These are phyloP conservation scores for Sebastes diaconus DNA, from an alignment of 2,797 vertebrate genomes.

Conservation along the genomic window DNA sequence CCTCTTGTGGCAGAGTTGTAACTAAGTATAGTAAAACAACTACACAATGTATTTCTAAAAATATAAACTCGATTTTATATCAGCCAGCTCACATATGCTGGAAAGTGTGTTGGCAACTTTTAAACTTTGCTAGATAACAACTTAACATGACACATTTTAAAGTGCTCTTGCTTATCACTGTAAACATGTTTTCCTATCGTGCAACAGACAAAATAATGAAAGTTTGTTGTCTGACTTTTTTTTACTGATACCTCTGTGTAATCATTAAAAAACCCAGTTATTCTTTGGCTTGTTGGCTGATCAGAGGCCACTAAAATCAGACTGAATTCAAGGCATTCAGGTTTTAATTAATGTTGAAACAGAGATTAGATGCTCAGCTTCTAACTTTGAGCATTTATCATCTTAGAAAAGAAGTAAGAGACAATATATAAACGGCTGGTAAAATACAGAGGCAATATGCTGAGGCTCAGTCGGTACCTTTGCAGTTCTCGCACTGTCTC, in stretches of 20 bases:
- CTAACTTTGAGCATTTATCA: background rate
- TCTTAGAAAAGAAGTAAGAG: background rate
- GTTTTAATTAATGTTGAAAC: background rate
- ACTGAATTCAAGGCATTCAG: background rate
- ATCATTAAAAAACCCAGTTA: background rate
- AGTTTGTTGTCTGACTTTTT: background rate
- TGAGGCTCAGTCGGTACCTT: conserved; percentile 77
- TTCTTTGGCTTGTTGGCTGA: background rate
- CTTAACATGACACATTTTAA: background rate
- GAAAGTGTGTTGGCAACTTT: background rate
- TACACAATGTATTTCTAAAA: background rate
- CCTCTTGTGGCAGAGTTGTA: conserved; percentile 21
- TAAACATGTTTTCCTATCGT: background rate
- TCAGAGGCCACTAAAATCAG: background rate
- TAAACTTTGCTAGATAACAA: background rate
- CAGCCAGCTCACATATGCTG: background rate
- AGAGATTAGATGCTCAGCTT: background rate
- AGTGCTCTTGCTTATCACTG: background rate
- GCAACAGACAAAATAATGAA: background rate
- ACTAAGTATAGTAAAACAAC: background rate
- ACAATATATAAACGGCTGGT: background rate
- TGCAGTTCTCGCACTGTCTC: conserved; percentile 96
- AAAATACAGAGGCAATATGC: background rate
- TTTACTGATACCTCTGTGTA: background rate
- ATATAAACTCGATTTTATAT: background rate